A percentile compares a stretch with the other conserved stretches of the same genome.
Conservation (phyloP, 2,113 vertebrate species). For the Seriola rivoliana region DNA sequence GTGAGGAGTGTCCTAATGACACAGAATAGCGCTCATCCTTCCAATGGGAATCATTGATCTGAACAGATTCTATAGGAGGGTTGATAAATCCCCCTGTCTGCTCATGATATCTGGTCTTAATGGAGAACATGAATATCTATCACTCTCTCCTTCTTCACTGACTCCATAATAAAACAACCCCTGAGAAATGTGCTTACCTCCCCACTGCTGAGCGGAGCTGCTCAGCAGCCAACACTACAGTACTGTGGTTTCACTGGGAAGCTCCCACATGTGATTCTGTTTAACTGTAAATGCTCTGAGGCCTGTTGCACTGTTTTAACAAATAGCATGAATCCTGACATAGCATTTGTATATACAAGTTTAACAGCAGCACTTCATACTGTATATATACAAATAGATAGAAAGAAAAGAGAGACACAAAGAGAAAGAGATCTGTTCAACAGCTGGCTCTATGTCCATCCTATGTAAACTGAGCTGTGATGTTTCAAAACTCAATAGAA, state of each 20-base stretch:
- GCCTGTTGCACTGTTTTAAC: not conserved
- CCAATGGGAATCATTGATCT: not conserved
- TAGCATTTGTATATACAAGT: not conserved
- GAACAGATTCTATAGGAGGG: not conserved
- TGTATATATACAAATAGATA: not conserved
- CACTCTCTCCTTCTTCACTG: not conserved
- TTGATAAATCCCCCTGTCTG: not conserved
- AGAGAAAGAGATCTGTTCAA: not conserved
- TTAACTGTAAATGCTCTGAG: slow-evolving; percentile 19
- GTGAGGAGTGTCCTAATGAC: not conserved
- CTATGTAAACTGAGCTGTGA: slow-evolving; percentile 52
- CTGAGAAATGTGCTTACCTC: not conserved
- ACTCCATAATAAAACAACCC: not conserved
- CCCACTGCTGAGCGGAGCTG: not conserved
- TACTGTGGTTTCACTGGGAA: not conserved
- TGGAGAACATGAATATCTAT: not conserved
- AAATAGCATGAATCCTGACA: not conserved
- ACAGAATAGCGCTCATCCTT: not conserved
- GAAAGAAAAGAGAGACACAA: not conserved
- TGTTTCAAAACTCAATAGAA: slow-evolving; percentile 55
- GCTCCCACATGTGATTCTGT: slow-evolving; percentile 6
- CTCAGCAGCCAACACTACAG: not conserved
- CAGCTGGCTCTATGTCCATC: slow-evolving; percentile 26
- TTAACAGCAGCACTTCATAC: slow-evolving; percentile 1
- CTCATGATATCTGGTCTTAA: not conserved